These are phyloP conservation scores for Pseudomyrmex pallidus DNA, from an alignment of 1,140 invertebrate genomes.

Conservation along the genomic window DNA sequence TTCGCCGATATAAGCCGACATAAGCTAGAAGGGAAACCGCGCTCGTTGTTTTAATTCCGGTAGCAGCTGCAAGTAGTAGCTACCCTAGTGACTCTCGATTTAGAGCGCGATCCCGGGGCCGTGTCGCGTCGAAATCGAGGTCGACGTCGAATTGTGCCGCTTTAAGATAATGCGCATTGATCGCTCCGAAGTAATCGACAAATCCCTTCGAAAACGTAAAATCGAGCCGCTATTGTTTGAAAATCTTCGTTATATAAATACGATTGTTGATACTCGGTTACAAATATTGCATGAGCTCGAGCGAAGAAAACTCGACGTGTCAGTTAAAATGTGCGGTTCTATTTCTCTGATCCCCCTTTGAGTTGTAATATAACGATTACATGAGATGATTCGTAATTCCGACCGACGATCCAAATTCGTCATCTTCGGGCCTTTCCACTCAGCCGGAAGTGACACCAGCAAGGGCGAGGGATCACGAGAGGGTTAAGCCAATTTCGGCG, in stretches of 20 bases:
- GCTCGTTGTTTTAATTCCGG: slow-evolving; percentile 17
- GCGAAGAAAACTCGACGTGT: background rate
- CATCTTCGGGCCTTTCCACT: background rate
- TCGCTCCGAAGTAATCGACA: slow-evolving; percentile 22
- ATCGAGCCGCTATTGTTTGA: slow-evolving; percentile 17
- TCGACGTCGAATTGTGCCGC: slow-evolving; percentile 19
- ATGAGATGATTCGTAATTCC: slow-evolving; percentile 24
- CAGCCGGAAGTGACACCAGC: slow-evolving; percentile 10
- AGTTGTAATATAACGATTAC: slow-evolving; percentile 31
- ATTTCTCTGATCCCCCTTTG: too few relatives aligned
- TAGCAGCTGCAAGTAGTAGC: background rate
- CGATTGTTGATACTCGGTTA: slow-evolving; percentile 7
- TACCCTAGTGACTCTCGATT: slow-evolving; percentile 6
- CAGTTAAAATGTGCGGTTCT: too few relatives aligned
- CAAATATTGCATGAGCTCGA: background rate
- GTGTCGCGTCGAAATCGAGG: slow-evolving; percentile 13
- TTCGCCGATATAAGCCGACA: background rate
- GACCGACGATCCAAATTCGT: slow-evolving; percentile 2
- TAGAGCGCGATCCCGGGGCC: background rate
- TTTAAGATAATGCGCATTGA: slow-evolving; percentile 31
- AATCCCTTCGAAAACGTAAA: background rate
- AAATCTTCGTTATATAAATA: background rate
- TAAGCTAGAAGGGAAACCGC: background rate
- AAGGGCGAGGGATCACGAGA: background rate
- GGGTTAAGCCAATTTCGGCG: slow-evolving; percentile 52